Percentiles rank a stretch among this genome's conserved stretches.
These are phyloP conservation scores for Spodoptera picta DNA, from an alignment of 2,888 invertebrate genomes.

Conservation along the genomic window DNA sequence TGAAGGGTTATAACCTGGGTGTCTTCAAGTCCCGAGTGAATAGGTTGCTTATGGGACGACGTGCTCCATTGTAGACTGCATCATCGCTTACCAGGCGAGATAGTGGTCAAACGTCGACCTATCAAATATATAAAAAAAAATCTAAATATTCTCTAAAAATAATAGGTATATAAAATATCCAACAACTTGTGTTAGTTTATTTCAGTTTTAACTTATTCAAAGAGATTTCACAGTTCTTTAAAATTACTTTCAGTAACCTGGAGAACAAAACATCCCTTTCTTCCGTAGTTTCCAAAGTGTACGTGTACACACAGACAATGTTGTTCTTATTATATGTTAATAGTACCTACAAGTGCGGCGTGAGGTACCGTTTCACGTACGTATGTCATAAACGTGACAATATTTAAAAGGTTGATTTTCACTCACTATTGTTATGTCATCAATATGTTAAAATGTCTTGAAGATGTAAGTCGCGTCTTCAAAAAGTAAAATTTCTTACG, in stretches of 20 bases:
- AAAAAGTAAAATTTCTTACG: not conserved
- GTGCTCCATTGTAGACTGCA: too few relatives aligned
- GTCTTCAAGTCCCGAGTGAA: too few relatives aligned
- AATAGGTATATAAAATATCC: too few relatives aligned
- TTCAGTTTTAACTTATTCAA: not conserved
- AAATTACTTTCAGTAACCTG: not conserved
- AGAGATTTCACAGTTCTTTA: not conserved
- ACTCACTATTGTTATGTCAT: conserved; percentile 38
- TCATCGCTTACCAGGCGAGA: too few relatives aligned
- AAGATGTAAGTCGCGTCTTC: not conserved
- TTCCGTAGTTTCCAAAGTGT: conserved; percentile 5
- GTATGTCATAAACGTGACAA: conserved; percentile 61
- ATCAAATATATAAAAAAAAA: too few relatives aligned
- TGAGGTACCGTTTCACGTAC: conserved; percentile 62
- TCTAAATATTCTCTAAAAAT: too few relatives aligned
- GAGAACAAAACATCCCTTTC: conserved; percentile 1
- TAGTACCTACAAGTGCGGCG: conserved; percentile 52
- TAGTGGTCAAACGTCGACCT: too few relatives aligned
- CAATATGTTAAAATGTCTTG: conserved; percentile 25
- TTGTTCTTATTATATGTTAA: conserved; percentile 28
- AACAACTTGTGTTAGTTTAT: too few relatives aligned
- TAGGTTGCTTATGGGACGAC: too few relatives aligned
- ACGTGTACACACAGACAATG: conserved; percentile 27
- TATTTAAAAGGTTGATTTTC: conserved; percentile 46
- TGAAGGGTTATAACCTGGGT: too few relatives aligned